Base-by-base conservation (phyloP, 1,140 invertebrate species). In the Bombus balteatus region DNA sequence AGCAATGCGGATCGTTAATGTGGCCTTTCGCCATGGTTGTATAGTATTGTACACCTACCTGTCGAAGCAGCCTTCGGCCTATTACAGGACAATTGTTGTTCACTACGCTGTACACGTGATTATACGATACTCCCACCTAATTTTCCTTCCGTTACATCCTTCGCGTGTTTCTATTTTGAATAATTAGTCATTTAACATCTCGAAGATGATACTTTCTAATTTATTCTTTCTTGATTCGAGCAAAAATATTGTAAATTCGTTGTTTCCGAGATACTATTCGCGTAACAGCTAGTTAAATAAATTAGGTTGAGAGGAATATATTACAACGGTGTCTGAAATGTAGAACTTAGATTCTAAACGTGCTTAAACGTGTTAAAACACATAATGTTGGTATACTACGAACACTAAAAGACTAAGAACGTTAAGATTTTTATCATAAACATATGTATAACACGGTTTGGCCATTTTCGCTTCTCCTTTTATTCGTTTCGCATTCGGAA, bases 1-100 rank as follows among this genome's bases (percentile, higher is more conserved):
- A 22, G 37, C 41, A 80, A 73, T 41, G 53, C 8, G 15, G 83
- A 80, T 80, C 32, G 83, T 80, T 80, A 85, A 65, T 68, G 53
- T 15, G n/a, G 15, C 71, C 78, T 66, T 70, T 62, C 37, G 62
- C n/a, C 15, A 43, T 41, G 77, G 1, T 53, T 22, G 18, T 53
- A 22, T 8, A 53, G 47, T 53, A 32, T 41, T 71, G 57, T 62
- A 71, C 28, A 53, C 32, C 34, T 34, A 57, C 77, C 53, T 53
- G 53, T 66, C 53, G 57, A 65, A 72, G 53, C 70, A n/a, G 28
- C 22, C 25, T 34, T 41, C 76, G 43, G 43, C 37, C 79, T 79
- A 79, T 79, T 59, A 65, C 39, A 10, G 13, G 13, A 53, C 77
- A 34, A 80, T 80, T 57, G 80, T 39, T 37, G 66, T 12, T 37